phyloP scores from a whole-genome alignment of 2,888 invertebrate species.

The Phengaris alcon region DNA sequence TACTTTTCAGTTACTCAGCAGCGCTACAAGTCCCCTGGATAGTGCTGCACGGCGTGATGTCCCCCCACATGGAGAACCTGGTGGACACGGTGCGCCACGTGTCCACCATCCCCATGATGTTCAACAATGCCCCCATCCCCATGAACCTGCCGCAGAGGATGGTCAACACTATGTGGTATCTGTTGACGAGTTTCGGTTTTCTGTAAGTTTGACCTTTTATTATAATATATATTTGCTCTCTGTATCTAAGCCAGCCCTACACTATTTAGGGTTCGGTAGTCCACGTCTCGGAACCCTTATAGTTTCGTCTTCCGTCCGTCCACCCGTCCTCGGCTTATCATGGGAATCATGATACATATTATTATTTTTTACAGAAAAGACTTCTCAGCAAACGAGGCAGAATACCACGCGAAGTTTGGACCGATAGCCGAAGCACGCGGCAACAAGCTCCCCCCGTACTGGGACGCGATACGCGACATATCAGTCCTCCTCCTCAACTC shows the following conservation, averaged over 20 bases:
- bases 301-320: too few relatives aligned
- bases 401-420: conserved; percentile 31
- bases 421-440: conserved; percentile 33
- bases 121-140: conserved; percentile 45
- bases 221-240: too few relatives aligned
- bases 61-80: conserved; percentile 46
- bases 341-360: not conserved
- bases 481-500: conserved; percentile 35
- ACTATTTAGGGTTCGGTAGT: too few relatives aligned
- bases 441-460: conserved; percentile 31
- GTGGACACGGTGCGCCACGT: conserved; percentile 53
- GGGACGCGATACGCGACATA: conserved; percentile 30
- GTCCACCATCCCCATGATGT: conserved; percentile 46
- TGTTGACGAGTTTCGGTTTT: conserved; percentile 11
- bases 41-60: conserved; percentile 47
- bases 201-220: not conserved
- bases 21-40: conserved; percentile 59
- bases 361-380: not conserved
- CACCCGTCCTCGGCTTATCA: too few relatives aligned
- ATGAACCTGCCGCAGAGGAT: conserved; percentile 52
- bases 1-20: conserved; percentile 50
- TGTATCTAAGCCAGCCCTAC: too few relatives aligned
- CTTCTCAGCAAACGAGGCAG: not conserved
- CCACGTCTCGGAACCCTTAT: too few relatives aligned
- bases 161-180: conserved; percentile 40